phyloP scores from a whole-genome alignment of 2,888 invertebrate species.

The Diarsia dahlii region DNA sequence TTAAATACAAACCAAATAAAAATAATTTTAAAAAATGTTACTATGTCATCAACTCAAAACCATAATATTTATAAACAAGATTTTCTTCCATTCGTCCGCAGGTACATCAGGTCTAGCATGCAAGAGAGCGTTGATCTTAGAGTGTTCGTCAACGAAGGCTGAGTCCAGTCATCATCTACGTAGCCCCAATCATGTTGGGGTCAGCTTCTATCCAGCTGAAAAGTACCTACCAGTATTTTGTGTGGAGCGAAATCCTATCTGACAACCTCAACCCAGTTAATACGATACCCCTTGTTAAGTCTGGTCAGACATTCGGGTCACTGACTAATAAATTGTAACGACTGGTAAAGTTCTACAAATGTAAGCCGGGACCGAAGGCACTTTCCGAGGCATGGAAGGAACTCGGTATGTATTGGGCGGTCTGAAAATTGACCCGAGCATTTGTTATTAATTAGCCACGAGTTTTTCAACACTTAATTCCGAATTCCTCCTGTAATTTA shows the following conservation, averaged over 20 bases:
- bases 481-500: background rate
- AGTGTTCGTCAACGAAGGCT: background rate
- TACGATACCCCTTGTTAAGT: background rate
- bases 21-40: no score
- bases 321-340: no score
- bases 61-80: background rate
- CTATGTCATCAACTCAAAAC: no score
- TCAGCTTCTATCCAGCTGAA: no score
- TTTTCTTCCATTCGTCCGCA: background rate
- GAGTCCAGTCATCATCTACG: background rate
- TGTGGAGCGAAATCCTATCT: background rate
- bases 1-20: no score
- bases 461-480: background rate
- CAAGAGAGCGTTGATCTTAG: background rate
- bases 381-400: no score
- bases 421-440: no score
- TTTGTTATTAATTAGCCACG: no score
- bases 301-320: background rate
- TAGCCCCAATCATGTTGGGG: background rate
- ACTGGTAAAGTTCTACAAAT: no score
- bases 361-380: background rate
- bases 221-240: background rate
- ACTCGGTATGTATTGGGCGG: no score
- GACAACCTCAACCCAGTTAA: background rate
- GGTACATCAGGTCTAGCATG: no score